A percentile compares a stretch with the other conserved stretches of the same genome.
phyloP scores from a whole-genome alignment of 1,140 invertebrate species.

The Drosophila lini region DNA sequence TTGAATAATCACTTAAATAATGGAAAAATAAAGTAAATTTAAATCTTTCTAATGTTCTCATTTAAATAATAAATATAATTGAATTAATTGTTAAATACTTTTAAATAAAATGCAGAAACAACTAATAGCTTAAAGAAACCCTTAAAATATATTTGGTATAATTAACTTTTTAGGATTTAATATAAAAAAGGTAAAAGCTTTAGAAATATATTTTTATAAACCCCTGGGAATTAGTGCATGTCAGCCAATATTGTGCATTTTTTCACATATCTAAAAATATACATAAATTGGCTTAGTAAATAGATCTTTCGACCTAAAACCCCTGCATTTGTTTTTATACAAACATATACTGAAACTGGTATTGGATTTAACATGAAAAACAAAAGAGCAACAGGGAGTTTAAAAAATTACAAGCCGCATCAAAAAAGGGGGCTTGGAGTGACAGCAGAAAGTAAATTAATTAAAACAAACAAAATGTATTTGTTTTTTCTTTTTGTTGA shows the following conservation, averaged over 20 bases:
- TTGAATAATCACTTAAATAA: neutral
- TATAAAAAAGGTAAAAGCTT: neutral
- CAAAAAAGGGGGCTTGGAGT: neutral
- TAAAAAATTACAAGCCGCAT: neutral
- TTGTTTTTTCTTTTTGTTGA: conserved; percentile 4
- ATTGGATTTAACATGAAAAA: neutral
- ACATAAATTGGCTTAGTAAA: conserved; percentile 9
- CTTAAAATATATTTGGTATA: neutral
- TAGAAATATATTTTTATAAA: neutral
- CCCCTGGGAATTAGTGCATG: neutral
- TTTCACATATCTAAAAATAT: neutral
- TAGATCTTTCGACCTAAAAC: neutral
- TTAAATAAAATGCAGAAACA: too few relatives aligned
- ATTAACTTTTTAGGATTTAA: neutral
- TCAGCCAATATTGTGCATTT: neutral
- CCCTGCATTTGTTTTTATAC: neutral
- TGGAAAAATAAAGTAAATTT: neutral
- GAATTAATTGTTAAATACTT: neutral
- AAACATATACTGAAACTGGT: neutral
- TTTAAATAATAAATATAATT: too few relatives aligned
- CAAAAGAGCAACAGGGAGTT: neutral
- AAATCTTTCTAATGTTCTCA: too few relatives aligned
- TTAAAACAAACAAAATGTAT: conserved; percentile 24
- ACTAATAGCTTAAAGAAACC: too few relatives aligned
- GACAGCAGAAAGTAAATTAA: conserved; percentile 30